phyloP scores from a whole-genome alignment of 2,888 invertebrate genomes.

The Tyria jacobaeae region DNA sequence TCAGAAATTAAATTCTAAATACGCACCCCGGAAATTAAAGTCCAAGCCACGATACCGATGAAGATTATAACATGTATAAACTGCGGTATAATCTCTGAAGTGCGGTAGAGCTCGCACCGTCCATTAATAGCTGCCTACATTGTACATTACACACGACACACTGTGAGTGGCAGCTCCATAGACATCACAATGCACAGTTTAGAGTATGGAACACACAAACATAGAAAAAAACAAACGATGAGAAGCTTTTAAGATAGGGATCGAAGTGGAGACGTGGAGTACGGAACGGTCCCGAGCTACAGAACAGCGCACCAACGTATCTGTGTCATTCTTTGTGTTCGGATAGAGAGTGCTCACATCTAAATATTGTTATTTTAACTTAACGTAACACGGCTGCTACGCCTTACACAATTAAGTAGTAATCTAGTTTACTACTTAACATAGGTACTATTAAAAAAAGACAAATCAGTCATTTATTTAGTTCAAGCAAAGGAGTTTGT shows the following conservation, averaged over 20 bases:
- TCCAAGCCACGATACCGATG: not conserved
- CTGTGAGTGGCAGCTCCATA: constrained; percentile 26
- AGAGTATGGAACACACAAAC: constrained; percentile 23
- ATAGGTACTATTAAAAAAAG: not conserved
- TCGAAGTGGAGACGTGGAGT: constrained; percentile 29
- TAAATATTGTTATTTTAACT: constrained; percentile 13
- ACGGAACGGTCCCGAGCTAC: constrained; percentile 1
- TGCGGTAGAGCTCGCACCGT: constrained; percentile 4
- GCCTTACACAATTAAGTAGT: not conserved
- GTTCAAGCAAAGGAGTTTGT: not conserved
- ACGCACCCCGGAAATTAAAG: constrained; percentile 10
- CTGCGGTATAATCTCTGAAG: not conserved
- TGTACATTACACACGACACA: constrained; percentile 3
- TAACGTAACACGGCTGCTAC: not conserved
- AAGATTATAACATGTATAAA: constrained; percentile 8
- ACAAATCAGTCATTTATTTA: not conserved
- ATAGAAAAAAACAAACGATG: constrained; percentile 40
- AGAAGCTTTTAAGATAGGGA: constrained; percentile 62
- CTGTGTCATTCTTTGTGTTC: constrained; percentile 15
- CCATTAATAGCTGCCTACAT: constrained; percentile 21
- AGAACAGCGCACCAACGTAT: constrained; percentile 2
- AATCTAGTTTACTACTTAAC: not conserved
- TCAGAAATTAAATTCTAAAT: not conserved
- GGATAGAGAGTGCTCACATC: constrained; percentile 9
- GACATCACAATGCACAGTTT: constrained; percentile 35